Conservation (phyloP, 2,797 vertebrate species). For the Hydrocynus forskahlii region DNA sequence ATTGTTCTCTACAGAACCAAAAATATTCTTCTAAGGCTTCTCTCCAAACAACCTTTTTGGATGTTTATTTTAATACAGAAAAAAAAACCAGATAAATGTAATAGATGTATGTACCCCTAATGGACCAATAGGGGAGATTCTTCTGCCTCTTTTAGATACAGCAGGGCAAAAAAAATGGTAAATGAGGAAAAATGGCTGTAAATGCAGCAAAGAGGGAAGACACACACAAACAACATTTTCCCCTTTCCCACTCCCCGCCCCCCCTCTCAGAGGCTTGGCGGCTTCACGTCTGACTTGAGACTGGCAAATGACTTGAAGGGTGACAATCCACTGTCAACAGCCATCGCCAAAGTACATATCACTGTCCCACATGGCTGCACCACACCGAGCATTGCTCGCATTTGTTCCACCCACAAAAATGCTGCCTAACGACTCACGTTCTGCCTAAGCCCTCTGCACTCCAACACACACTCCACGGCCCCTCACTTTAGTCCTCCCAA, state of each 20-base stretch:
- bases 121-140: neutral
- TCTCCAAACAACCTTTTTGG: neutral
- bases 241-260: slow-evolving; percentile 55
- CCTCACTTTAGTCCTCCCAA: slow-evolving; percentile 66
- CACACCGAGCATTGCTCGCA: slow-evolving; percentile 76
- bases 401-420: slow-evolving; percentile 71
- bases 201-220: slow-evolving; percentile 11
- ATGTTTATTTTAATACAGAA: neutral
- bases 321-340: slow-evolving; percentile 81
- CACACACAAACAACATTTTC: slow-evolving; percentile 40
- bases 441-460: slow-evolving; percentile 65
- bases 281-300: slow-evolving; percentile 58
- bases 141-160: neutral
- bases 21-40: neutral
- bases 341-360: slow-evolving; percentile 76
- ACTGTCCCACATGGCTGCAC: slow-evolving; percentile 77
- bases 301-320: slow-evolving; percentile 79
- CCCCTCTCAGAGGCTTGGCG: slow-evolving; percentile 58
- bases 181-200: neutral
- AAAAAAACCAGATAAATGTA: neutral
- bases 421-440: slow-evolving; percentile 72
- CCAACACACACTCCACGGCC: slow-evolving; percentile 11
- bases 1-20: neutral
- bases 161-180: neutral
- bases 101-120: neutral